These are phyloP conservation scores for Pedicia rivosa DNA, from an alignment of 2,888 invertebrate genomes.

Conservation along the genomic window DNA sequence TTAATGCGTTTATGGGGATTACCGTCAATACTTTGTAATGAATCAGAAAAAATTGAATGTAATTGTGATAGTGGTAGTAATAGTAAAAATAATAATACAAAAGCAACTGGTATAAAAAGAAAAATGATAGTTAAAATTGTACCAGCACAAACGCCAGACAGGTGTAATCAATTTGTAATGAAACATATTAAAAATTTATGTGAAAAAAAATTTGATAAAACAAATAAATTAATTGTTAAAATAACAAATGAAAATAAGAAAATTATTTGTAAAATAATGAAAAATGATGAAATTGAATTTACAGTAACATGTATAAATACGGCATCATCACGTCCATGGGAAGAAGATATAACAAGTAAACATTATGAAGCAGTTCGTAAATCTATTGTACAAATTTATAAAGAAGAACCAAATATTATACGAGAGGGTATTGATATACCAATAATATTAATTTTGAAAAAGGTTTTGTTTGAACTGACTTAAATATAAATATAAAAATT, in stretches of 20 bases:
- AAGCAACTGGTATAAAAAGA: not conserved
- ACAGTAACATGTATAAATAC: slow-evolving; percentile 19
- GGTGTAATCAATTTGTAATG: slow-evolving; percentile 11
- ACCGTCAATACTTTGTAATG: slow-evolving; percentile 23
- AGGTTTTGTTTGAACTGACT: slow-evolving; percentile 12
- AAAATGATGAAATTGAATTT: slow-evolving; percentile 9
- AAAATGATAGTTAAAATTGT: slow-evolving; percentile 17
- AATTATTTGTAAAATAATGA: not conserved
- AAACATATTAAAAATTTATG: slow-evolving; percentile 18
- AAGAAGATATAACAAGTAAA: slow-evolving; percentile 24
- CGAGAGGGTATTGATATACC: slow-evolving; percentile 27
- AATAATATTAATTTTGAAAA: slow-evolving; percentile 26
- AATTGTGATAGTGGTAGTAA: not conserved
- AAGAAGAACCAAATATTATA: slow-evolving; percentile 31
- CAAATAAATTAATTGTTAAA: not conserved
- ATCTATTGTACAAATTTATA: slow-evolving; percentile 32
- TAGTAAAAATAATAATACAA: not conserved
- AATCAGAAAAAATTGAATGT: slow-evolving; percentile 12
- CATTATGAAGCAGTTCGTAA: slow-evolving; percentile 29
- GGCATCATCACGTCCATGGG: slow-evolving; percentile 26
- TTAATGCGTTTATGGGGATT: slow-evolving; percentile 33
- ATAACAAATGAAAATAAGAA: slow-evolving; percentile 1
- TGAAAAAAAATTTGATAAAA: slow-evolving; percentile 8
- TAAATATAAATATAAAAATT: too few relatives aligned
- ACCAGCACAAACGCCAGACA: slow-evolving; percentile 24